Evolutionary conservation across 2,888 invertebrate genomes (phyloP), one percentile per base, ranked within the genome.

Genomic region (Harpalus rufipes): DNA sequence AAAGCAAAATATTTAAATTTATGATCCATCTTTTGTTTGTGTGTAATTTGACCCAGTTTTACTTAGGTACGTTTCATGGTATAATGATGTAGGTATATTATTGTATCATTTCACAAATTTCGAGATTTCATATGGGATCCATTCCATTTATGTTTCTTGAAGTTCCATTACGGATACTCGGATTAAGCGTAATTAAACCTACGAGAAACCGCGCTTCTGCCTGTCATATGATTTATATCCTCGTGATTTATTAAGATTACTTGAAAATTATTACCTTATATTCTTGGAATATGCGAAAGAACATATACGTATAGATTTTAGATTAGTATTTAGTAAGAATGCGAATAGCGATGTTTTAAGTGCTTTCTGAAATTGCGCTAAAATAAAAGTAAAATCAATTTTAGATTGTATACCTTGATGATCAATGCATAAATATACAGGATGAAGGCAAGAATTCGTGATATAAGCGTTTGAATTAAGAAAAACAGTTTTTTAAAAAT

Each of bases 181-280:
- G 68, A 68, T 68, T 68, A 68, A 7, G 4, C 41, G 6, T 68
- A 68, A 68, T 68, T 68, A 41, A 68, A 68, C 68, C 12, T 14
- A 41, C 18, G 63, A 63, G 63, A 63, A 25, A 21, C 63, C 6
- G 14, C 63, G 63, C 63, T 63, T 63, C 18, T 3, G 12, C 21
- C 21, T 63, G 63, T 63, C 21, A 63, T 25, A 63, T 63, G 63
- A 63, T 63, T 63, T 63, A 63, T 63, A 25, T 12, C 21, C 63
- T 21, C 10, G 25, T 63, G 63, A 63, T 63, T 63, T 63, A 63
- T 63, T 25, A 63, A 63, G 63, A 63, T 68, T 41, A 41, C 68
- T 14, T n/a, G 68, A 14, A 14, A 68, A 68, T 68, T 68, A 68
- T 68, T 68, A 14, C 39, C 68, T 68, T 32, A 68, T 68, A 25